Base-by-base conservation (phyloP, 2,888 invertebrate genomes). In the Xiphydria camelus region DNA sequence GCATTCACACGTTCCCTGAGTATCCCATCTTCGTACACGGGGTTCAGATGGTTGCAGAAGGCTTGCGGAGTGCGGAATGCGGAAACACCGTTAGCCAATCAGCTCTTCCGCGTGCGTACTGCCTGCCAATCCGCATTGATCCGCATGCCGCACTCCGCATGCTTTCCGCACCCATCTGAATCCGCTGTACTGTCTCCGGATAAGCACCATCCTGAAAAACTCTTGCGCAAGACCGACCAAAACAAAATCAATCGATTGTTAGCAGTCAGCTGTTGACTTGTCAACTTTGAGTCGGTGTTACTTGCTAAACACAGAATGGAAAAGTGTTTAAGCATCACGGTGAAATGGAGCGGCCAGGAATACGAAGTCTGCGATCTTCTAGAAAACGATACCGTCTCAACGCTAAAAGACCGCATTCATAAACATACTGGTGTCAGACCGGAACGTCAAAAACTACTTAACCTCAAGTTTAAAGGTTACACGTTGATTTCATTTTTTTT, bases 301-400 rank as follows among this genome's bases (percentile, higher is more conserved):
- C 9, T 3, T n/a, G n/a, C 3, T 10, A 3, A 29, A 29, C 14
- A 36, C 21, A 43, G 29, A 19, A 68, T 68, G 71, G 68, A 65
- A 36, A 53, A 62, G 49, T 66, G 63, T 49, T 45, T 79, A 22
- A 80, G 80, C 61, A 77, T 94, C 51, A 83, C 86, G 59, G 87
- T 96, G 4, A 95, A 95, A 81, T 97, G 95, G 94, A 89, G 89
- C 75, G 94, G 93, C 38, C 90, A 92, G 66, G 95, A 96, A 74
- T 93, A 84, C 71, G 84, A 84, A 56, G 84, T 96, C 50, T 80
- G 80, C 33, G 85, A 88, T 69, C 78, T 95, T 50, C 81, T 84
- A 9, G 86, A 86, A 48, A 85, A 84, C 37, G 89, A 91, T 63
- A 91, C 90, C 2, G 89, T 96, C 1, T 84, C 83, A 12, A 85